Conservation (phyloP, 2,888 invertebrate species). For the Heterodera filipjevi region DNA sequence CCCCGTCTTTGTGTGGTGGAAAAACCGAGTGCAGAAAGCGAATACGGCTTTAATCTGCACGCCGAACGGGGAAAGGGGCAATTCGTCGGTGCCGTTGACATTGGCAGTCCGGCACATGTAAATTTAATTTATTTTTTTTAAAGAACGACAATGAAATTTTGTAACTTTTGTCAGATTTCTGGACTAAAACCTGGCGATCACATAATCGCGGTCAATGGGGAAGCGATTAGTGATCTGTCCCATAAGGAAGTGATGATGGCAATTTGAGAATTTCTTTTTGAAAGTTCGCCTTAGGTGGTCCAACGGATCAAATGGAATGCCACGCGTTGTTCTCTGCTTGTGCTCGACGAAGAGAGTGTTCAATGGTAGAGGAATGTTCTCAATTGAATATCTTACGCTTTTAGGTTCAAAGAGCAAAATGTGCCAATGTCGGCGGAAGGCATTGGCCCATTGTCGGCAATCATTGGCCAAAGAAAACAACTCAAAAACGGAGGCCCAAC, state of each 20-base stretch:
- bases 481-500: background rate
- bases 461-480: background rate
- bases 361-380: slow-evolving; percentile 70
- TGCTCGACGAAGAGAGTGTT: slow-evolving; percentile 79
- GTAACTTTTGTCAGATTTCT: slow-evolving; percentile 67
- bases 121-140: too few relatives aligned
- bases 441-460: background rate
- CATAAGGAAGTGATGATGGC: slow-evolving; percentile 54
- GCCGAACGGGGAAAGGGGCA: slow-evolving; percentile 78
- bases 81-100: slow-evolving; percentile 60
- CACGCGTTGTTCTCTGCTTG: slow-evolving; percentile 80
- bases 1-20: slow-evolving; percentile 58
- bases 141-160: background rate
- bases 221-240: slow-evolving; percentile 52
- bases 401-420: slow-evolving; percentile 8
- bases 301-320: slow-evolving; percentile 58
- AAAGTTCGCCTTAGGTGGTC: slow-evolving; percentile 51
- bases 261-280: background rate
- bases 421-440: background rate
- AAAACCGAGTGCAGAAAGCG: slow-evolving; percentile 50
- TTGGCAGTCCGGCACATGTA: slow-evolving; percentile 46
- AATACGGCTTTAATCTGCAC: slow-evolving; percentile 65
- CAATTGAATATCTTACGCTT: background rate
- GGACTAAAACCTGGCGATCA: slow-evolving; percentile 68
- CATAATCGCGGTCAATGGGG: slow-evolving; percentile 64